These are phyloP conservation scores for Apodemia arnacis DNA, from an alignment of 2,888 invertebrate genomes.

Conservation along the genomic window DNA sequence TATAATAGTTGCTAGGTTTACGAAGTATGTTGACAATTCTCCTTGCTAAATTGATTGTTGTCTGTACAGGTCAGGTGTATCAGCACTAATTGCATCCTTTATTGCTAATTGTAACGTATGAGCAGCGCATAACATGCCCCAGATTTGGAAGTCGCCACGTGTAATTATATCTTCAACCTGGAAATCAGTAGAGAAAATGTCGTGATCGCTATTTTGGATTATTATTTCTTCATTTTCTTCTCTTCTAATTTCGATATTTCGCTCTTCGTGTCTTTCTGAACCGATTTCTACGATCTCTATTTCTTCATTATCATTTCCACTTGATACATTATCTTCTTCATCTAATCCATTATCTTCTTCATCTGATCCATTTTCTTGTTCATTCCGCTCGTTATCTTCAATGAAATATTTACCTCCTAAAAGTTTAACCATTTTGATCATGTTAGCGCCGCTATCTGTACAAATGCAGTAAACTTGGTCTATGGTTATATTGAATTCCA, in stretches of 20 bases:
- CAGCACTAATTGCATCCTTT: background rate
- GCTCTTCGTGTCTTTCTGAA: slow-evolving; percentile 3
- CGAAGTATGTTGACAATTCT: background rate
- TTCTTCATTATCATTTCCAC: slow-evolving; percentile 6
- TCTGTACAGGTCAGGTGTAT: background rate
- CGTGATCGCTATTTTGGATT: slow-evolving; percentile 9
- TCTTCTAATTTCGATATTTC: background rate
- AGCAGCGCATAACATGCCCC: background rate
- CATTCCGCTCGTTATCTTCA: background rate
- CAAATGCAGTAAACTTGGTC: background rate
- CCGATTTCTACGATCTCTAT: background rate
- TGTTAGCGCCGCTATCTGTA: background rate
- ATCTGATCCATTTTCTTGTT: slow-evolving; percentile 7
- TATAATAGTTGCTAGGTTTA: background rate
- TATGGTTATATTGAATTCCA: background rate
- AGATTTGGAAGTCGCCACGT: background rate
- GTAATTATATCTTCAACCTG: slow-evolving; percentile 10
- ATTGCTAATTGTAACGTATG: slow-evolving; percentile 6
- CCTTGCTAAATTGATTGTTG: background rate
- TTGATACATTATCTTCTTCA: background rate
- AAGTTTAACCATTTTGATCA: slow-evolving; percentile 5
- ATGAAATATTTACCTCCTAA: background rate
- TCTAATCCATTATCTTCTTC: background rate
- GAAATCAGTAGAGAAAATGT: slow-evolving; percentile 11
- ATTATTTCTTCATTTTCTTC: slow-evolving; percentile 6